Conservation (phyloP, 2,888 invertebrate genomes). For the Strigamia maritima region DNA sequence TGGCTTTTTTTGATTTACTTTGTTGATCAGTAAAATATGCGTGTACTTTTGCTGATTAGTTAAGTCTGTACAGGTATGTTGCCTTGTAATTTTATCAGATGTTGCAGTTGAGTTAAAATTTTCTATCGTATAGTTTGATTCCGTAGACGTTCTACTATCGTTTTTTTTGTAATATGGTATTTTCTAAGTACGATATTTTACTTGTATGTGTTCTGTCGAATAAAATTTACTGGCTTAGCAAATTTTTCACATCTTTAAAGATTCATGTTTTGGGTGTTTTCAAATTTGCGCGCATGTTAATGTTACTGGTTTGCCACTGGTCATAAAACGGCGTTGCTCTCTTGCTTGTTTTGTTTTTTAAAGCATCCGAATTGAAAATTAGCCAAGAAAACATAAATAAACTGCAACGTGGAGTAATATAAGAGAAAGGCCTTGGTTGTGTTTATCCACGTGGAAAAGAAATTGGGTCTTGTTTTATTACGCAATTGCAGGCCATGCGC, state of each 20-base stretch:
- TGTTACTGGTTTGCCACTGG: not conserved
- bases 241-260: not conserved
- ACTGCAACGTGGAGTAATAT: not conserved
- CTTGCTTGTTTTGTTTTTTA: not conserved
- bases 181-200: not conserved
- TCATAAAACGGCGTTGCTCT: not conserved
- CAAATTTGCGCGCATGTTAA: not conserved
- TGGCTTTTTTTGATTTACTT: not conserved
- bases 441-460: not conserved
- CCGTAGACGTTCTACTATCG: not conserved
- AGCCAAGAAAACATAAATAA: not conserved
- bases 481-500: not conserved
- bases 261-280: too few species aligned
- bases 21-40: not conserved
- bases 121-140: not conserved
- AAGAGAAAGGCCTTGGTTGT: not conserved
- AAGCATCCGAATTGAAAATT: not conserved
- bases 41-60: not conserved
- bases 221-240: not conserved
- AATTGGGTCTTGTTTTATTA: not conserved
- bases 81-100: not conserved
- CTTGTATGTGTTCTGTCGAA: not conserved
- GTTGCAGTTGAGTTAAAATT: not conserved
- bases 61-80: not conserved
- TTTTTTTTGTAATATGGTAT: not conserved